Evolutionary conservation across 2,888 invertebrate species (phyloP), one percentile per base, ranked within the genome.

Genomic region (Gastrophysa polygoni): DNA sequence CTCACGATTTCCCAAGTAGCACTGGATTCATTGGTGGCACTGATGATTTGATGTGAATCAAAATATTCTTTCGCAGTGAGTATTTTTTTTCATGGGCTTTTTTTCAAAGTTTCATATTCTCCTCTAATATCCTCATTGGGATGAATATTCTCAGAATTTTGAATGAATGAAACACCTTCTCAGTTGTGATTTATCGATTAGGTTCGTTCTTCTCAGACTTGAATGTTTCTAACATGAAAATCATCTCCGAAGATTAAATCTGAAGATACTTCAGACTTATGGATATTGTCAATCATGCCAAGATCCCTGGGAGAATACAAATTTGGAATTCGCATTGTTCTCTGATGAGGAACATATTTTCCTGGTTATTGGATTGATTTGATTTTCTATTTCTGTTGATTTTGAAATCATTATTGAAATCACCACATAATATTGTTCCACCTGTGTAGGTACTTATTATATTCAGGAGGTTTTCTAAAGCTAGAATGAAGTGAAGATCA

Each of bases 321-420:
- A 32, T 44, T 44, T 44, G 16, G 16, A 44, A 44, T 44, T 44
- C 3, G 11, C 44, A 16, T 14, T 44, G 44, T 32, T 32, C 16
- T 44, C 18, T 44, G 2, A n/a, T 44, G 44, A 44, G 16, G 16
- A 44, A 16, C 2, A 17, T 44, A 7, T 44, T n/a, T 44, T 18
- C 44, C 44, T 18, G 44, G 16, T 44, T 44, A 10, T 5, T 8
- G 5, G 4, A 44, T 44, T 44, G 2, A 44, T 44, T n/a, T 44
- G 44, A 32, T 16, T 44, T 44, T 44, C 44, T 44, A 16, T 48
- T 24, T 48, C n/a, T n/a, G n/a, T n/a, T n/a, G n/a, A n/a, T n/a
- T n/a, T n/a, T n/a, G n/a, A n/a, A n/a, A n/a, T n/a, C n/a, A n/a
- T n/a, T n/a, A n/a, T n/a, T n/a, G n/a, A n/a, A n/a, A n/a, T n/a